phyloP scores from a whole-genome alignment of 2,888 invertebrate species.

The Acrobasis consociella region DNA sequence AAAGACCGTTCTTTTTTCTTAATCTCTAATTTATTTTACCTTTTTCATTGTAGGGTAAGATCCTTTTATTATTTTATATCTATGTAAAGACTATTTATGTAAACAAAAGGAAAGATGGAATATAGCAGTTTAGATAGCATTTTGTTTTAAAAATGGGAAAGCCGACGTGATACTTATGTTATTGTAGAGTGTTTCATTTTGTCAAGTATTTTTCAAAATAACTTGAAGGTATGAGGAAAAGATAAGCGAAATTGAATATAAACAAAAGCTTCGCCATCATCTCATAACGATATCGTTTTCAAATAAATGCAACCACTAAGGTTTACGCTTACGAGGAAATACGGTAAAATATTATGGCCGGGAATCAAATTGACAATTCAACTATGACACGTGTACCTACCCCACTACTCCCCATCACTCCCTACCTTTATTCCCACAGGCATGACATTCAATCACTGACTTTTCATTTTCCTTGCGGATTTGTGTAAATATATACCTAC shows the following conservation, averaged over 20 bases:
- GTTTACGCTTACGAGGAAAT: slow-evolving; percentile 25
- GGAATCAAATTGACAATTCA: slow-evolving; percentile 67
- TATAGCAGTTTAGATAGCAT: too few species aligned
- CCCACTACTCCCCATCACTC: slow-evolving; percentile 37
- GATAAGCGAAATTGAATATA: slow-evolving; percentile 1
- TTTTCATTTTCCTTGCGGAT: slow-evolving; percentile 52
- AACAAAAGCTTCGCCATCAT: slow-evolving; percentile 7
- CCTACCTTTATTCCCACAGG: slow-evolving; percentile 77
- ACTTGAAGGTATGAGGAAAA: background rate
- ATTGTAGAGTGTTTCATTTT: too few species aligned
- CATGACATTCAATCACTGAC: slow-evolving; percentile 79
- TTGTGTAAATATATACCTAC: slow-evolving; percentile 17
- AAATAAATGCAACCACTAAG: slow-evolving; percentile 14
- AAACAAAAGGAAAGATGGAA: too few species aligned
- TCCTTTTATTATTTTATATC: background rate
- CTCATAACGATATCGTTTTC: slow-evolving; percentile 8
- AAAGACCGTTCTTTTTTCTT: slow-evolving; percentile 32
- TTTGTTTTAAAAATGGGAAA: too few species aligned
- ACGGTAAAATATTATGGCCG: slow-evolving; percentile 38
- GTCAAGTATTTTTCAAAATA: too few species aligned
- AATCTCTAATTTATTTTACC: slow-evolving; percentile 28
- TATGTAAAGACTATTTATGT: background rate
- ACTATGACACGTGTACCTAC: slow-evolving; percentile 62
- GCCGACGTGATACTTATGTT: too few species aligned
- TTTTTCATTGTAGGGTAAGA: background rate